A percentile compares a stretch with the other conserved stretches of the same genome.
Evolutionary conservation across 92 coral and sea anemone genomes (phyloP).

Genomic region (Muricea muricata): DNA sequence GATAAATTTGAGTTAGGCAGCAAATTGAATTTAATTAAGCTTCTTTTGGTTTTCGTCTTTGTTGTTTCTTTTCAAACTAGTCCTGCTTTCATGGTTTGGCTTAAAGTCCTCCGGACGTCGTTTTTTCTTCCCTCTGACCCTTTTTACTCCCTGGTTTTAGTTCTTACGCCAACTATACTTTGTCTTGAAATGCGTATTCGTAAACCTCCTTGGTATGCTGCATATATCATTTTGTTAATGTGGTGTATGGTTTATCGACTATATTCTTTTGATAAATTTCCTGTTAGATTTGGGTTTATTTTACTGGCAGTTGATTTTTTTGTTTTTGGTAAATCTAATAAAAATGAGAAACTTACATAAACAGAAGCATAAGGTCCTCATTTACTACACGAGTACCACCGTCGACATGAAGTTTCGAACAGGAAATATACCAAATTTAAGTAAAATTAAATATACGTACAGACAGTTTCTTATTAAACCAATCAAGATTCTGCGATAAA

Average conservation of each 20-base stretch:
- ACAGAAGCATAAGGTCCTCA: too few species aligned
- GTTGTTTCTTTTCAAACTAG: constrained; percentile 15
- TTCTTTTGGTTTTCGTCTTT: neutral
- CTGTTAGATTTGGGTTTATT: neutral
- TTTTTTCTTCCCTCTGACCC: constrained; percentile 26
- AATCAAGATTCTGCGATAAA: too few species aligned
- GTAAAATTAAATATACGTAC: too few species aligned
- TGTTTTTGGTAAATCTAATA: neutral
- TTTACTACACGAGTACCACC: too few species aligned
- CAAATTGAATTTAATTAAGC: neutral
- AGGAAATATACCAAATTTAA: too few species aligned
- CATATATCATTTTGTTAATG: neutral
- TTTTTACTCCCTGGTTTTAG: neutral
- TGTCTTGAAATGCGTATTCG: neutral
- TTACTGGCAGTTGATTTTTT: neutral
- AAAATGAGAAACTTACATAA: neutral
- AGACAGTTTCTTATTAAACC: too few species aligned
- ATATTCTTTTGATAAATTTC: constrained; percentile 4
- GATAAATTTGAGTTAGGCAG: neutral
- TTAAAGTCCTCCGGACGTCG: constrained; percentile 18
- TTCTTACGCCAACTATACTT: constrained; percentile 14
- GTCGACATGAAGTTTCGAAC: too few species aligned
- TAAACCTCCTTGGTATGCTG: neutral
- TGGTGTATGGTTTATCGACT: constrained; percentile 4
- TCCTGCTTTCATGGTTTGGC: constrained; percentile 38